Conservation (phyloP, 2,797 vertebrate genomes). For the Alauda arvensis region DNA sequence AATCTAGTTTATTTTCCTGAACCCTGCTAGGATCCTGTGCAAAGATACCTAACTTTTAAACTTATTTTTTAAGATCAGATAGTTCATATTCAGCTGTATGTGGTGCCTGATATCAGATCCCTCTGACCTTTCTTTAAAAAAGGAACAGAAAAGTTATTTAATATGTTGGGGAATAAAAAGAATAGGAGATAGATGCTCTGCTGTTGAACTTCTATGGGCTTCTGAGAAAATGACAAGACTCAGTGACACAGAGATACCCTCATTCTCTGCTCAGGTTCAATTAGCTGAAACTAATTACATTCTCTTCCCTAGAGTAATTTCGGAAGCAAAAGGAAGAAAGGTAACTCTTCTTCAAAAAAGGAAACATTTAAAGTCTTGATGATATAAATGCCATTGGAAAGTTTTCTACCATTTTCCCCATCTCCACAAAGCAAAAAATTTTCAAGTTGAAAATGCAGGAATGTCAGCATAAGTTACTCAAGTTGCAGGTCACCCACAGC, state of each 20-base stretch:
- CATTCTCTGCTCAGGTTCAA: conserved; percentile 14
- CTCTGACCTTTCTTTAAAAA: neutral
- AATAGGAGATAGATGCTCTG: neutral
- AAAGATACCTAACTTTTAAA: neutral
- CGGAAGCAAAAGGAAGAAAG: conserved; percentile 2
- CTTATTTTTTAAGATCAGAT: neutral
- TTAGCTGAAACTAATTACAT: conserved; percentile 44
- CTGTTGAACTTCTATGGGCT: neutral
- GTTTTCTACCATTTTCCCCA: neutral
- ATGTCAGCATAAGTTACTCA: neutral
- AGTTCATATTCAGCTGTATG: neutral
- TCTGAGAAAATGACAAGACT: conserved; percentile 17
- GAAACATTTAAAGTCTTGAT: neutral
- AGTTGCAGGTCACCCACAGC: neutral
- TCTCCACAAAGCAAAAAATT: neutral
- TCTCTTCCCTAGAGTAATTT: conserved; percentile 22
- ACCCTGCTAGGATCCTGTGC: neutral
- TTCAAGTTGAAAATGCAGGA: neutral
- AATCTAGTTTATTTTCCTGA: neutral
- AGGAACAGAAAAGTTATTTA: neutral
- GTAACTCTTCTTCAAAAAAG: neutral
- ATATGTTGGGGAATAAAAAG: neutral
- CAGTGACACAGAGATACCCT: neutral
- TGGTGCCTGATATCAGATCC: neutral
- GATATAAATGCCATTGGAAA: neutral